Conservation (phyloP, 2,888 invertebrate genomes). For the Anorthoa munda region DNA sequence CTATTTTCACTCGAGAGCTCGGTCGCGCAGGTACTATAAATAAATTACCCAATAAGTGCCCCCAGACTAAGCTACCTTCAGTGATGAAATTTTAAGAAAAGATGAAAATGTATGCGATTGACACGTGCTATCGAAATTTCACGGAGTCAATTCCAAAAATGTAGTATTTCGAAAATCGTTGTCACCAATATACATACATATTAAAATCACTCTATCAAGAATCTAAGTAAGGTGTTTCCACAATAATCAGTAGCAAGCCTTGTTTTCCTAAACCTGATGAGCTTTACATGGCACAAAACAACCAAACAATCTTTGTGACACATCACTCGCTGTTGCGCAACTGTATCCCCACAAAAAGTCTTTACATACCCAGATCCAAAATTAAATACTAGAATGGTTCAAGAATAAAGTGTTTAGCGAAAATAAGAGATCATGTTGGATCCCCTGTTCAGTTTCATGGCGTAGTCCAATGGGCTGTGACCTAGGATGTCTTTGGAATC, state of each 20-base stretch:
- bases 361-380: slow-evolving; percentile 9
- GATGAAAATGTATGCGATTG: neutral
- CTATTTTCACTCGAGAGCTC: no score
- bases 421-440: slow-evolving; percentile 49
- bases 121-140: neutral
- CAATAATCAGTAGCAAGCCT: no score
- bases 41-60: neutral
- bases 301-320: no score
- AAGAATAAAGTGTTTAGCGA: slow-evolving; percentile 10
- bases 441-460: slow-evolving; percentile 66
- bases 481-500: slow-evolving; percentile 89
- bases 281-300: neutral
- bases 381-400: slow-evolving; percentile 39
- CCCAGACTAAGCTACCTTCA: neutral
- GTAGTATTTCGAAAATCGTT: no score
- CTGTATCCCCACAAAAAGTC: slow-evolving; percentile 12
- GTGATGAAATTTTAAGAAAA: neutral
- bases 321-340: slow-evolving; percentile 15
- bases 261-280: neutral
- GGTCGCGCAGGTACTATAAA: neutral
- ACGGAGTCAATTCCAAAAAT: no score
- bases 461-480: slow-evolving; percentile 89
- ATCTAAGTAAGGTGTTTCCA: no score
- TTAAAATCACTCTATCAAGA: no score
- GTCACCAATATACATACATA: no score